Evolutionary conservation across 2,113 vertebrate species (phyloP), one percentile per base, ranked within the genome.

Genomic region (Columba janthina): DNA sequence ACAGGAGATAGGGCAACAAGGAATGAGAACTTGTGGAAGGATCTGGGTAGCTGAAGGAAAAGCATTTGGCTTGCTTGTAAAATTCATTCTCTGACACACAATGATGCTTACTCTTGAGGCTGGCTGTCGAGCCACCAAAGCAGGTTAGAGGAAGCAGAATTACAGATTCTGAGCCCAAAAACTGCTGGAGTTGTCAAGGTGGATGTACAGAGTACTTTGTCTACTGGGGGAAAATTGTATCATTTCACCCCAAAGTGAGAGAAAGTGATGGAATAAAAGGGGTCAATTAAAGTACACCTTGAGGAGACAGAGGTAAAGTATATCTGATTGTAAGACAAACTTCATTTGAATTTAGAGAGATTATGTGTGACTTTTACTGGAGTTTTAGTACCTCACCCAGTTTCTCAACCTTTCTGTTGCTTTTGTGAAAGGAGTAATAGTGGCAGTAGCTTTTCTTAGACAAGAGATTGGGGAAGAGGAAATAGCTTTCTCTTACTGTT

Each of bases 381-480:
- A 28, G 31, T 66, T 91, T 51, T 42, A 64, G 10, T 71, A 72
- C 17, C 19, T 36, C 9, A 22, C 6, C 6, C 25, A n/a, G 26
- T 75, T 36, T 65, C 10, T 2, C 64, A 94, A 64, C 11, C 20
- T 80, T 77, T 67, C 21, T 69, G 7, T 62, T 88, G 21, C 38
- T 19, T 77, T 61, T 77, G 7, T 57, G 10, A 74, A 80, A 61
- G 42, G 36, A 80, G 2, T 54, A 46, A 29, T 53, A 74, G 15
- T 21, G 40, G 12, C 32, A 73, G 18, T 44, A 92, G 42, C 34
- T 79, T 29, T 19, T 93, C 15, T 70, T 70, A 54, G 12, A 18
- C 0, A 0, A 56, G 44, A 40, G 32, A 31, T 1, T 36, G 24
- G 20, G 21, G 22, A 53, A 83, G n/a, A 66, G 56, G 65, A 73